Base-by-base conservation (phyloP, 2,888 invertebrate genomes). In the Chymomyza fuscimana region DNA sequence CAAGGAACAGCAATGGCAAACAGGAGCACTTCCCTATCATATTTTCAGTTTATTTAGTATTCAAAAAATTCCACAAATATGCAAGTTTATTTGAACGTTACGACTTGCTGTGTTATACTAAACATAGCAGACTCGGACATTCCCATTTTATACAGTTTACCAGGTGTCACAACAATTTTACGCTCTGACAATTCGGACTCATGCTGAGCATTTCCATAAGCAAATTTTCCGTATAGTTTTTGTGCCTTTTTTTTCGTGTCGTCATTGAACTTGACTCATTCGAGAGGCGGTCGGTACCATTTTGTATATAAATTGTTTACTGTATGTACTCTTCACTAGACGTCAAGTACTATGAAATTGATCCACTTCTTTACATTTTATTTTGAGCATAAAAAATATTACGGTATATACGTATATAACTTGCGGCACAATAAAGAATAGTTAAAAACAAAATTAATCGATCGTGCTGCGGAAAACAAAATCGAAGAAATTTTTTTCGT, bases 211-310 rank as follows among this genome's bases (percentile, higher is more conserved):
- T 40, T 40, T 46, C 52, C 52, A 54, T 16, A 54, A n/a, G 3
- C 40, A 46, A 15, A 25, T 63, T 51, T 22, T 25, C 59, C 59
- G 59, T 59, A 15, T 25, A 15, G 67, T 69, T 22, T 36, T 56
- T 46, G 52, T 22, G 63, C 63, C 69, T 67, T 75, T 70, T 52
- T 15, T 58, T 58, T 10, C 29, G 46, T 80, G 87, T 80, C 87
- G 86, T 87, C 89, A 86, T 86, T 86, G 86, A 86, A 86, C 86
- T 86, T 86, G 85, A 86, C 88, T 88, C 85, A 86, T 77, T 58
- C 56, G 40, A 22, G 74, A 64, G 32, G 63, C 70, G 40, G 12
- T 56, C 46, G 71, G 67, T 71, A 60, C 71, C 67, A 70, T 36
- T 29, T 40, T 51, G 40, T 12, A 4, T 9, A 29, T 62, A 66